Conservation (phyloP, 2,797 vertebrate species). For the Morelia viridis region DNA sequence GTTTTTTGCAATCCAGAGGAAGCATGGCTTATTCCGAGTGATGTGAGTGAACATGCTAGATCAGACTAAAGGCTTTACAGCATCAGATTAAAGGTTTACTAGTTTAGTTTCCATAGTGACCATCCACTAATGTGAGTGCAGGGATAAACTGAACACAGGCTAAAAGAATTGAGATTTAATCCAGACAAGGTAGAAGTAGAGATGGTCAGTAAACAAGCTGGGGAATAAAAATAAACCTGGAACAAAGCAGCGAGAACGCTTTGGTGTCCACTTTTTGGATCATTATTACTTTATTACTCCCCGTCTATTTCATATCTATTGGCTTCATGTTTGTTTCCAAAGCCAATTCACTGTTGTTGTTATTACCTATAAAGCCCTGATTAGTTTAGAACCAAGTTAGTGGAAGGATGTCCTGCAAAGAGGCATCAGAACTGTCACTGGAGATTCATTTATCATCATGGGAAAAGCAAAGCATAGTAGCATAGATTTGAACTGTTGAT, state of each 20-base stretch:
- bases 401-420: too few species aligned
- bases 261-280: neutral
- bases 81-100: neutral
- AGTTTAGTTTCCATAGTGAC: neutral
- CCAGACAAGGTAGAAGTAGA: neutral
- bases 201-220: neutral
- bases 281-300: neutral
- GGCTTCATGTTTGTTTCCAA: neutral
- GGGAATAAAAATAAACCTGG: neutral
- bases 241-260: neutral
- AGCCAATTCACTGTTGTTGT: neutral
- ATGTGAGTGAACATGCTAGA: neutral
- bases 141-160: neutral
- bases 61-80: neutral
- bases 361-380: neutral
- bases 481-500: neutral
- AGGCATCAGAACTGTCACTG: neutral
- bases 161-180: neutral
- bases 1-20: constrained; percentile 39
- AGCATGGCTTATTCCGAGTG: neutral
- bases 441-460: neutral
- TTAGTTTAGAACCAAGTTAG: neutral
- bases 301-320: neutral
- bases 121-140: neutral
- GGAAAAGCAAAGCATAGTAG: neutral